Evolutionary conservation across 92 coral and sea anemone genomes (phyloP).

Genomic region (Plumapathes pennacea): DNA sequence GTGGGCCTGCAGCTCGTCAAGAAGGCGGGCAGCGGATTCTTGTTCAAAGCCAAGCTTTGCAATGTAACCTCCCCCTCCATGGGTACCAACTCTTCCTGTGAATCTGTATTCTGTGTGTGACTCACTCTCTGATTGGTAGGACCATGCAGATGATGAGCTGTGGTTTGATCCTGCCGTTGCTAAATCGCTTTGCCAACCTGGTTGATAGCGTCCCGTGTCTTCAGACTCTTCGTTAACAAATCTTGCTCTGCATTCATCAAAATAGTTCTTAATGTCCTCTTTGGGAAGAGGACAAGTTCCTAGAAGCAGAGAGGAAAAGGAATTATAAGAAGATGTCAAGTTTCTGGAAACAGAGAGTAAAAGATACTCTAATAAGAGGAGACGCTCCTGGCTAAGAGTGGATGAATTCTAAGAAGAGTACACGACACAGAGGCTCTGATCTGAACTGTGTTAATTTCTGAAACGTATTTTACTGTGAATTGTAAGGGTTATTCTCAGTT

Average conservation of each 20-base stretch:
- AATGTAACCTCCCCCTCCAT: conserved; percentile 61
- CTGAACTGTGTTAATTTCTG: too few species aligned
- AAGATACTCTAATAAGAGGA: too few species aligned
- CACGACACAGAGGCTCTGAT: too few species aligned
- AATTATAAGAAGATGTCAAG: too few species aligned
- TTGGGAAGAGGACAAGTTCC: too few species aligned
- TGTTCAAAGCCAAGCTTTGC: conserved; percentile 35
- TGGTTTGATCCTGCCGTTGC: conserved; percentile 9
- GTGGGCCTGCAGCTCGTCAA: conserved; percentile 27
- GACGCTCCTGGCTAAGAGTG: too few species aligned
- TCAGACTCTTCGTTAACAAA: conserved; percentile 3
- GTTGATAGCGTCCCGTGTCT: conserved; percentile 19
- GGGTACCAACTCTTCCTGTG: conserved; percentile 16
- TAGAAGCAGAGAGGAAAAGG: too few species aligned
- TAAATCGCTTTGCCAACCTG: conserved; percentile 28
- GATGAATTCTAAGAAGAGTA: too few species aligned
- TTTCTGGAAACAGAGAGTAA: too few species aligned
- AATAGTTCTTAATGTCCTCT: background rate
- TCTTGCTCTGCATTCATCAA: conserved; percentile 21
- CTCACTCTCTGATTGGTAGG: conserved; percentile 41
- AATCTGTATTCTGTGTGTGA: conserved; percentile 54
- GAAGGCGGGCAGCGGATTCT: conserved; percentile 14
- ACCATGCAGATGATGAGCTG: conserved; percentile 49
- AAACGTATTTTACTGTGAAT: too few species aligned
- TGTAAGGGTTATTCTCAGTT: too few species aligned